phyloP scores from a whole-genome alignment of 2,113 vertebrate genomes.

The Psittacara wagleri region DNA sequence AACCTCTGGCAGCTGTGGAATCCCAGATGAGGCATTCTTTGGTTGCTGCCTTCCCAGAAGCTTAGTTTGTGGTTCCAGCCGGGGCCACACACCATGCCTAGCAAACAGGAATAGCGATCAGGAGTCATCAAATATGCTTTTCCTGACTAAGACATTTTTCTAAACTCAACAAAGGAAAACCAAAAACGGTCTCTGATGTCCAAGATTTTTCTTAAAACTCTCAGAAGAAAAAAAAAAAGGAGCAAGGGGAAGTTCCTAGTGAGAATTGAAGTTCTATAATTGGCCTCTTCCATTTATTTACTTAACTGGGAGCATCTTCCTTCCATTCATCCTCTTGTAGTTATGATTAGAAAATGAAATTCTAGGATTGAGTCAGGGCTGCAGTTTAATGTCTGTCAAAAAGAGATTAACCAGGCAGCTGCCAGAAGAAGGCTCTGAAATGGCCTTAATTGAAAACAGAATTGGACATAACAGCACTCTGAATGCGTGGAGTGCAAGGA shows the following conservation, averaged over 20 bases:
- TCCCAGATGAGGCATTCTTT: neutral
- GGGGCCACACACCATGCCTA: constrained; percentile 29
- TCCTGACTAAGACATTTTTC: constrained; percentile 22
- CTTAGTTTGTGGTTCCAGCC: neutral
- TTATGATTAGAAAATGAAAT: neutral
- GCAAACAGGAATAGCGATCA: neutral
- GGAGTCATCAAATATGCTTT: neutral
- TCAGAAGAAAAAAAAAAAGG: neutral
- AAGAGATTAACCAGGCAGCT: neutral
- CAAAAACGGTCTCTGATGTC: neutral
- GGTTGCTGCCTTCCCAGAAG: constrained; percentile 6
- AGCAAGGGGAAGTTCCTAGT: constrained; percentile 23
- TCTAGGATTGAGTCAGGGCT: neutral
- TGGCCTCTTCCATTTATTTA: constrained; percentile 15
- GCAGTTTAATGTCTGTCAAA: neutral
- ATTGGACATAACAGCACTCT: neutral
- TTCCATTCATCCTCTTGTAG: constrained; percentile 18
- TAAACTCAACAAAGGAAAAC: neutral
- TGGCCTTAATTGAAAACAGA: neutral
- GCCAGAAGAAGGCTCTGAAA: neutral
- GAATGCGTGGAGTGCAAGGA: neutral
- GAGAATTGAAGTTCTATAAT: constrained; percentile 25
- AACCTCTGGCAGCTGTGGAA: constrained; percentile 10
- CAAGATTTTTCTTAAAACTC: constrained; percentile 16
- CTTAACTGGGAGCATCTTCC: constrained; percentile 39